phyloP scores from a whole-genome alignment of 2,113 vertebrate species.

The Triplophysa dalaica region DNA sequence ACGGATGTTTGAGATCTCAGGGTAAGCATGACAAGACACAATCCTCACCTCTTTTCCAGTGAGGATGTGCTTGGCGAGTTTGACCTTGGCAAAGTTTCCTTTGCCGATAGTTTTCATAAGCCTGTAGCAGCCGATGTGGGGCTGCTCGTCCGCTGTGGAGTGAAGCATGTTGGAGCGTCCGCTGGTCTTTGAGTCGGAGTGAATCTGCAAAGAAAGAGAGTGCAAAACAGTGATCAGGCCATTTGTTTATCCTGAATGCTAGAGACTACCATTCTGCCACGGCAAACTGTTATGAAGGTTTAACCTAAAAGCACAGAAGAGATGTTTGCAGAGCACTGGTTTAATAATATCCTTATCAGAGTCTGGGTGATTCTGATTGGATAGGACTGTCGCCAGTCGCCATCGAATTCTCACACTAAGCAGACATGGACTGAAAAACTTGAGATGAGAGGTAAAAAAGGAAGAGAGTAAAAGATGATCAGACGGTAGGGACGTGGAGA shows the following conservation, averaged over 20 bases:
- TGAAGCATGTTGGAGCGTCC: slow-evolving; percentile 80
- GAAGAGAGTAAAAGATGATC: slow-evolving; percentile 1
- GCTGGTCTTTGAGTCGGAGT: slow-evolving; percentile 69
- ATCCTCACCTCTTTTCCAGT: slow-evolving; percentile 82
- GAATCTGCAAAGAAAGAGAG: slow-evolving; percentile 43
- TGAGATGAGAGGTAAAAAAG: background rate
- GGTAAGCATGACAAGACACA: background rate
- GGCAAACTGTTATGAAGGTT: background rate
- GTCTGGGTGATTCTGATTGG: slow-evolving; percentile 41
- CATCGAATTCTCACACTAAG: slow-evolving; percentile 33
- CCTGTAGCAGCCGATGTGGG: slow-evolving; percentile 69
- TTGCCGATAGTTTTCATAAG: slow-evolving; percentile 86
- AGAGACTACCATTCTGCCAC: background rate
- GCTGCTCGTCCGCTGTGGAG: slow-evolving; percentile 79
- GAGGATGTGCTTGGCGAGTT: slow-evolving; percentile 81
- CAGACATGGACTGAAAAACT: background rate
- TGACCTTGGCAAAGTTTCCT: slow-evolving; percentile 85
- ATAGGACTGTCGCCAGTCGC: slow-evolving; percentile 40
- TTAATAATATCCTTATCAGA: slow-evolving; percentile 44
- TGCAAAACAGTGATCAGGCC: background rate
- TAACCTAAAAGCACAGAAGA: slow-evolving; percentile 28
- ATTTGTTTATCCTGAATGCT: background rate
- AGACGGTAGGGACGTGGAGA: too few relatives aligned
- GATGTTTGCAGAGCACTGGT: slow-evolving; percentile 32
- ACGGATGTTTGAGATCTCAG: background rate